phyloP scores from a whole-genome alignment of 1,140 invertebrate genomes.

The Dryas iulia region DNA sequence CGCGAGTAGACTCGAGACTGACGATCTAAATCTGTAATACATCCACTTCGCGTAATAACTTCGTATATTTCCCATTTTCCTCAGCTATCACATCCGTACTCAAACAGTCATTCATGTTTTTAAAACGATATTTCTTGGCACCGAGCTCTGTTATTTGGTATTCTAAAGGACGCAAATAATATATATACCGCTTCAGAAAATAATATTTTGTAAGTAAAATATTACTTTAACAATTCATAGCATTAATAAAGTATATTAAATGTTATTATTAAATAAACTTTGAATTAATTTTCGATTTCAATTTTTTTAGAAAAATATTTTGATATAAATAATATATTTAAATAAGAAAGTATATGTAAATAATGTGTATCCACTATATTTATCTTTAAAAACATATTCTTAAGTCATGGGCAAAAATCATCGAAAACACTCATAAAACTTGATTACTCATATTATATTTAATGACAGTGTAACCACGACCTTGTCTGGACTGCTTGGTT shows the following conservation, averaged over 20 bases:
- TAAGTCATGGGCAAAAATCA: not conserved
- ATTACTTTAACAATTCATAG: no score
- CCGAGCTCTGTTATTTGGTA: not conserved
- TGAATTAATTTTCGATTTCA: no score
- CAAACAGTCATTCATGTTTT: slow-evolving; percentile 56
- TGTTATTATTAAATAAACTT: no score
- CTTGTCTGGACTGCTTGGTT: slow-evolving; percentile 54
- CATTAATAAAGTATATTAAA: no score
- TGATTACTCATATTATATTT: slow-evolving; percentile 24
- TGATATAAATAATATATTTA: no score
- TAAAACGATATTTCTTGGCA: slow-evolving; percentile 18
- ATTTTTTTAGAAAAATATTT: no score
- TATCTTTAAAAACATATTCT: not conserved
- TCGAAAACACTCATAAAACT: not conserved
- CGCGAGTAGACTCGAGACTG: slow-evolving; percentile 55
- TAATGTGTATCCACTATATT: not conserved
- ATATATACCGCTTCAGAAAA: no score
- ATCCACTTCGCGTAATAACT: slow-evolving; percentile 59
- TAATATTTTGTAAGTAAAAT: not conserved
- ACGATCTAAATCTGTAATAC: slow-evolving; percentile 64
- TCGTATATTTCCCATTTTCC: slow-evolving; percentile 70
- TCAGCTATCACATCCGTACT: slow-evolving; percentile 50
- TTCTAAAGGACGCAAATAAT: not conserved
- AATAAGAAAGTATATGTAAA: not conserved
- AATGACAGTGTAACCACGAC: slow-evolving; percentile 48